Evolutionary conservation across 1,140 invertebrate species (phyloP), one percentile per base, ranked within the genome.

Genomic region (Drosophila neocordata): DNA sequence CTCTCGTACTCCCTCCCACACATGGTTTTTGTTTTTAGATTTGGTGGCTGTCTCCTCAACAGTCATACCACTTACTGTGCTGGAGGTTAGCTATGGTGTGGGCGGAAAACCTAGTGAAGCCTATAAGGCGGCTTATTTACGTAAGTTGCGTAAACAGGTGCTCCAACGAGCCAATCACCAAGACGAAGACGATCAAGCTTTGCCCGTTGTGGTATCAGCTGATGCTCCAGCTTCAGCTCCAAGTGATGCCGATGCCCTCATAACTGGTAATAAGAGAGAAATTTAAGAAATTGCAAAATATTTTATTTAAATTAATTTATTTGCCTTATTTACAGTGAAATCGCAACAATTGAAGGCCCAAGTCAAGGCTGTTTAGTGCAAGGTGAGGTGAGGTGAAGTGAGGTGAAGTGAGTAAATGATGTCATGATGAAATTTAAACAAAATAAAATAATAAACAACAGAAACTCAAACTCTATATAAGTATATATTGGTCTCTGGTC

Each of bases 11-110:
- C 15, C 41, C 2, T 11, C 41, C 41, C 41, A 48, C 41, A 48
- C 41, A 31, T 20, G 41, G 7, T 6, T 27, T 52, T 34, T 78
- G 79, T 88, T 15, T 44, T 35, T 8, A 95, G 94, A 94, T 75
- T 92, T 95, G 71, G 92, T 94, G 51, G 92, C 94, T 2, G 93
- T 95, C 2, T 95, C 94, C 0, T 95, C 94, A 1, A 95, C 94
- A 0, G 94, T 95, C 1, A 94, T 95, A 61, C 94, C 94, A 12
- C 69, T 95, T 11, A 93, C 93, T 0, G 92, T 93, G 18, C 94
- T 94, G 70, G 94, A 94, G 84, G 93, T 94, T 0, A 92, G 92
- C 69, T 92, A 91, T 44, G 89, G 89, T 0, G 58, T 80, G 18
- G 89, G 84, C 7, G 89, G 87, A 11, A 90, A 91, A 20, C 87